These are phyloP conservation scores for Caranx melampygus DNA, from an alignment of 2,113 vertebrate genomes.

Conservation along the genomic window DNA sequence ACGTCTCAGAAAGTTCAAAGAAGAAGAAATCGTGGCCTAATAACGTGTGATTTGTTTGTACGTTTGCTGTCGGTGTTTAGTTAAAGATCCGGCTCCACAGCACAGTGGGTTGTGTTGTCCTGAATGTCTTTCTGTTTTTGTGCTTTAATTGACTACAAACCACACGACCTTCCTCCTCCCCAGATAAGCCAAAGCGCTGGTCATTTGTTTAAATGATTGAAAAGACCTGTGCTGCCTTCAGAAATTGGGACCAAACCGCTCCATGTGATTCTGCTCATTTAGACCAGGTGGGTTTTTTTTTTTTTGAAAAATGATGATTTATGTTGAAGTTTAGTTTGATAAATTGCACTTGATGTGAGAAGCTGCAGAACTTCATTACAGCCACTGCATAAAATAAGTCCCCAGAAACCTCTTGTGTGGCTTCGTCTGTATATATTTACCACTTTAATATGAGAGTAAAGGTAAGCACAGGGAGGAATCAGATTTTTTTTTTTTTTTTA, in stretches of 20 bases:
- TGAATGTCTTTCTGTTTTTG: background rate
- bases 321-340: slow-evolving; percentile 35
- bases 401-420: background rate
- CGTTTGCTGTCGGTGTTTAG: background rate
- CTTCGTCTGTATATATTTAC: background rate
- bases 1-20: background rate
- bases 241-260: background rate
- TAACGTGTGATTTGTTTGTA: no score
- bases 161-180: background rate
- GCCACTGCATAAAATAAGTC: slow-evolving; percentile 20
- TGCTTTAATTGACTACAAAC: background rate
- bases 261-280: background rate
- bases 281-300: background rate
- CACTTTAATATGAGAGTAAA: slow-evolving; percentile 29
- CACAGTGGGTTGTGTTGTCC: background rate
- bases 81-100: background rate
- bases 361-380: slow-evolving; percentile 14
- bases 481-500: slow-evolving; percentile 6
- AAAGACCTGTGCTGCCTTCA: background rate
- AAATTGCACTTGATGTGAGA: slow-evolving; percentile 34
- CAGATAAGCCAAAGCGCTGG: background rate
- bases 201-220: slow-evolving; percentile 18
- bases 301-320: slow-evolving; percentile 21
- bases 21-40: background rate
- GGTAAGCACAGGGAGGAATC: slow-evolving; percentile 29